Evolutionary conservation across 2,113 vertebrate genomes (phyloP).

Genomic region (Oxygymnocypris stewartii): DNA sequence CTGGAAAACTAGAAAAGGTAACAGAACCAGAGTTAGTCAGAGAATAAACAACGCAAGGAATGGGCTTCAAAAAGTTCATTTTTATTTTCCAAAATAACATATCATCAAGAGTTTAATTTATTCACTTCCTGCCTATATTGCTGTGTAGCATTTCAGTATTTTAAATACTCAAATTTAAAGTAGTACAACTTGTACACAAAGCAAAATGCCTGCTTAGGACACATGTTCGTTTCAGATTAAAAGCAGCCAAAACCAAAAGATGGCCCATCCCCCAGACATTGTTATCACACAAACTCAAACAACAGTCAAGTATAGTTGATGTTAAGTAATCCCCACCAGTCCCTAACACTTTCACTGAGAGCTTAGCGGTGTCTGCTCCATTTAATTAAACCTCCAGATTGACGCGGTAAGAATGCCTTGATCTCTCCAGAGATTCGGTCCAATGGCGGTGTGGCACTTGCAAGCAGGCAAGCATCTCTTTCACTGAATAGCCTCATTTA

Average conservation of each 20-base stretch:
- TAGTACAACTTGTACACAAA: neutral
- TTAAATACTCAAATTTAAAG: neutral
- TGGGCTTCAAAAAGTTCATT: neutral
- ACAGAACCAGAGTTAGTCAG: constrained; percentile 53
- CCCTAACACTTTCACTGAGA: constrained; percentile 55
- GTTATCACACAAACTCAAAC: constrained; percentile 36
- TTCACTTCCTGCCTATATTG: neutral
- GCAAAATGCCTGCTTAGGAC: neutral
- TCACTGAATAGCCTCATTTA: constrained; percentile 65
- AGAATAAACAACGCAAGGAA: neutral
- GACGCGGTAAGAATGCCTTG: constrained; percentile 69
- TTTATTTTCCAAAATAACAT: neutral
- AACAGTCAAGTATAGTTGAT: constrained; percentile 63
- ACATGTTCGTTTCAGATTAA: neutral
- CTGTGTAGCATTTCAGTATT: neutral
- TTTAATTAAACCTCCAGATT: constrained; percentile 71
- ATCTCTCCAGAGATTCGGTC: constrained; percentile 65
- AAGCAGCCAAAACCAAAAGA: constrained; percentile 21
- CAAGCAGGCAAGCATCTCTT: constrained; percentile 59
- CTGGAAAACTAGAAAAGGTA: constrained; percentile 83
- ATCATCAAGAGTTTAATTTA: neutral
- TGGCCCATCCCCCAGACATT: neutral
- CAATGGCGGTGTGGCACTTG: constrained; percentile 59
- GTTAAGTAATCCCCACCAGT: constrained; percentile 49
- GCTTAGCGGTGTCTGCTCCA: constrained; percentile 55